phyloP scores from a whole-genome alignment of 1,140 invertebrate species.

The Papilio xuthus region DNA sequence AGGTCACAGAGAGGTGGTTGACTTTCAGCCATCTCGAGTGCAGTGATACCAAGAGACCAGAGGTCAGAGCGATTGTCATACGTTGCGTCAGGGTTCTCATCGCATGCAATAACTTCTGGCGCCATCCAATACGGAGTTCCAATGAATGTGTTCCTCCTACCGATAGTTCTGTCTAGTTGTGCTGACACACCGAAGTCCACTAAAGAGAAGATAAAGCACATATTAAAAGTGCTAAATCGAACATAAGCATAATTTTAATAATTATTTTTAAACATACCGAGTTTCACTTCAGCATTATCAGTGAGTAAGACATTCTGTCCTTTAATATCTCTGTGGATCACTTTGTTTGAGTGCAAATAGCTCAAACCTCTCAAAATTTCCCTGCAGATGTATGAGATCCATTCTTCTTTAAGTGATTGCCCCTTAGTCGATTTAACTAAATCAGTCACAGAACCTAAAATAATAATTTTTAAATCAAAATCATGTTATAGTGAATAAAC shows the following conservation, averaged over 20 bases:
- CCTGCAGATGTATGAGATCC: constrained; percentile 99
- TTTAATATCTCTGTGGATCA: constrained; percentile 99
- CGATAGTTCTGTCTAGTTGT: constrained; percentile 99
- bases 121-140: constrained; percentile 99
- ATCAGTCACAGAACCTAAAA: constrained; percentile 96
- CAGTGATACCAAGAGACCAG: constrained; percentile 99
- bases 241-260: neutral
- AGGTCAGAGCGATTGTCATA: constrained; percentile 99
- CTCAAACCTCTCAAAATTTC: constrained; percentile 98
- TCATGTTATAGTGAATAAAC: neutral
- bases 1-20: constrained; percentile 99
- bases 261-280: constrained; percentile 83
- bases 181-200: constrained; percentile 99
- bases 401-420: constrained; percentile 99
- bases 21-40: constrained; percentile 99
- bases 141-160: constrained; percentile 99
- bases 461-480: neutral
- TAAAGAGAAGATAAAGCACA: constrained; percentile 60
- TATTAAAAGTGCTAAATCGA: neutral
- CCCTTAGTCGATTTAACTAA: constrained; percentile 99
- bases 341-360: constrained; percentile 99
- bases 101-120: constrained; percentile 99
- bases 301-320: constrained; percentile 99
- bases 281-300: constrained; percentile 99
- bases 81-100: constrained; percentile 99